phyloP scores from a whole-genome alignment of 2,797 vertebrate species.

The Sebastes variabilis region DNA sequence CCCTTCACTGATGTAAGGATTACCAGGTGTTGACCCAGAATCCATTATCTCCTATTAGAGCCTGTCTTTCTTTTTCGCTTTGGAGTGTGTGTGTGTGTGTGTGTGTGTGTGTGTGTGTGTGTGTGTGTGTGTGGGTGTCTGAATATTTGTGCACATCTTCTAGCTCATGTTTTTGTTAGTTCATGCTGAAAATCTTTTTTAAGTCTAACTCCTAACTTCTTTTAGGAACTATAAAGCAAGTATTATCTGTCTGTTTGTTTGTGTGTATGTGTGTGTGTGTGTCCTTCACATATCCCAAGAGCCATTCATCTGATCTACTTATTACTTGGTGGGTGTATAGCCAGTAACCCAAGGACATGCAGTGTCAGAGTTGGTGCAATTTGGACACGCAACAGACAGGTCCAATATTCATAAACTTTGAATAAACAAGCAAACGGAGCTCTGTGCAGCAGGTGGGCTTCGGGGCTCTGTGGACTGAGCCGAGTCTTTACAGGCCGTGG shows the following conservation, averaged over 20 bases:
- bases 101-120: conserved; percentile 16
- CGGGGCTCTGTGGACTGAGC: no score
- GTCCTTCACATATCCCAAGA: background rate
- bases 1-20: conserved; percentile 70
- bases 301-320: background rate
- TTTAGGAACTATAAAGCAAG: no score
- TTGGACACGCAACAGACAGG: background rate
- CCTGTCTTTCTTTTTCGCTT: conserved; percentile 58
- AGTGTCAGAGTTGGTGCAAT: background rate
- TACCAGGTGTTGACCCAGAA: conserved; percentile 82
- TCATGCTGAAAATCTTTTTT: background rate
- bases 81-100: conserved; percentile 9
- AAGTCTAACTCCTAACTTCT: background rate
- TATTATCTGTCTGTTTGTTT: background rate
- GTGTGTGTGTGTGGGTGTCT: conserved; percentile 2
- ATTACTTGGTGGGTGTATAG: no score
- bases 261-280: background rate
- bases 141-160: background rate
- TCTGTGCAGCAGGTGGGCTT: background rate
- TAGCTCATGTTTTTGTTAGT: conserved; percentile 3
- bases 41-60: conserved; percentile 79
- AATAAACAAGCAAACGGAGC: rapidly evolving
- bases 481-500: background rate
- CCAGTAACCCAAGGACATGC: background rate
- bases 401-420: background rate